Evolutionary conservation across 1,140 invertebrate genomes (phyloP).

Genomic region (Neodiprion virginianus): DNA sequence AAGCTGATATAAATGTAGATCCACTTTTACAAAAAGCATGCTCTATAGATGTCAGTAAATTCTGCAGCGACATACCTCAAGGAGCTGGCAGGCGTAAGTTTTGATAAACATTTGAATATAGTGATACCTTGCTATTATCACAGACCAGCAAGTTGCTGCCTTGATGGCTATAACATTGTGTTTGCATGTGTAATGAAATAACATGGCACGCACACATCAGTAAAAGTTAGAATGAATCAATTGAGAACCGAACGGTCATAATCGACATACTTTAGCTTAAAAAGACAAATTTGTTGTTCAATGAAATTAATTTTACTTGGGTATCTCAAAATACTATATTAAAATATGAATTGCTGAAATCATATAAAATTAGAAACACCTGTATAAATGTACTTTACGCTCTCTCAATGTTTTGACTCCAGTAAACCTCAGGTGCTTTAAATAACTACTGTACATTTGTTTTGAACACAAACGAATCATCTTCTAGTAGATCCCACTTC

Average conservation of each 20-base stretch:
- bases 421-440: no score
- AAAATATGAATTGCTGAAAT: no score
- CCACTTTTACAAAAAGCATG: constrained; percentile 81
- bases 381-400: no score
- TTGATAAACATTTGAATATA: constrained; percentile 17
- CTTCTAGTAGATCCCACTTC: background rate
- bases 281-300: constrained; percentile 23
- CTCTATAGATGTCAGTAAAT: constrained; percentile 80
- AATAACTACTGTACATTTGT: no score
- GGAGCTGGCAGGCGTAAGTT: constrained; percentile 85
- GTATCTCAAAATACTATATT: background rate
- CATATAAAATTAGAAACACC: no score
- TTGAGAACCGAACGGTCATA: no score
- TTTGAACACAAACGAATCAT: background rate
- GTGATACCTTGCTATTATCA: no score
- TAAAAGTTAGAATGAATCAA: no score
- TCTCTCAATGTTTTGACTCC: no score
- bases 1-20: constrained; percentile 85
- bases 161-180: constrained; percentile 10
- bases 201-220: constrained; percentile 5
- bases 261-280: constrained; percentile 18
- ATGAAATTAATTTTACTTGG: background rate
- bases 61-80: constrained; percentile 81
- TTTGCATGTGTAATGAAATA: background rate
- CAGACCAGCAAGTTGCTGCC: no score